phyloP scores from a whole-genome alignment of 1,140 invertebrate genomes.

The Galleria mellonella region DNA sequence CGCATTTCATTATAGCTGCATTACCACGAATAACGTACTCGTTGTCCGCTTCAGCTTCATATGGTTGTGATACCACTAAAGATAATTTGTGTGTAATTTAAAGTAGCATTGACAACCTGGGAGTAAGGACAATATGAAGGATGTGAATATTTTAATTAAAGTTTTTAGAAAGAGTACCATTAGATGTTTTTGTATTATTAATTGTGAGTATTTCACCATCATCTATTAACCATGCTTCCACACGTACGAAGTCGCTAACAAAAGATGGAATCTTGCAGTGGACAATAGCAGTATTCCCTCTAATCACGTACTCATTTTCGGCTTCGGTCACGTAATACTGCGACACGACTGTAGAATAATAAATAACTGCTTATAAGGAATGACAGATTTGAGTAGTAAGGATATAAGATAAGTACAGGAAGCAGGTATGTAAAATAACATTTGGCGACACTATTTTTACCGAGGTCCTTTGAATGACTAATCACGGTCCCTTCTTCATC shows the following conservation, averaged over 20 bases:
- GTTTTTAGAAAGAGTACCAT: constrained; percentile 36
- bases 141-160: constrained; percentile 11
- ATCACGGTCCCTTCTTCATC: constrained; percentile 78
- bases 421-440: constrained; percentile 21
- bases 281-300: constrained; percentile 92
- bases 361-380: constrained; percentile 41
- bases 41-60: constrained; percentile 88
- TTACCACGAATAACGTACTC: constrained; percentile 92
- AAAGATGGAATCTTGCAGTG: constrained; percentile 96
- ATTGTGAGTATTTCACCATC: constrained; percentile 81
- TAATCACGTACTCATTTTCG: constrained; percentile 95
- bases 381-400: constrained; percentile 35
- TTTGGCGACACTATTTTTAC: constrained; percentile 61
- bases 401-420: constrained; percentile 31
- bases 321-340: constrained; percentile 92
- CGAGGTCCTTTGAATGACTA: constrained; percentile 76
- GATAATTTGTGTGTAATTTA: constrained; percentile 1
- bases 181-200: constrained; percentile 64
- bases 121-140: neutral
- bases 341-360: constrained; percentile 82
- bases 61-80: constrained; percentile 86
- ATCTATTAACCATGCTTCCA: constrained; percentile 90
- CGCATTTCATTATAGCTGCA: constrained; percentile 90
- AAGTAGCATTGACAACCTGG: neutral
- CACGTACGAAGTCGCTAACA: constrained; percentile 92